Base-by-base conservation (phyloP, 2,797 vertebrate species). In the Sebastes steindachneri region DNA sequence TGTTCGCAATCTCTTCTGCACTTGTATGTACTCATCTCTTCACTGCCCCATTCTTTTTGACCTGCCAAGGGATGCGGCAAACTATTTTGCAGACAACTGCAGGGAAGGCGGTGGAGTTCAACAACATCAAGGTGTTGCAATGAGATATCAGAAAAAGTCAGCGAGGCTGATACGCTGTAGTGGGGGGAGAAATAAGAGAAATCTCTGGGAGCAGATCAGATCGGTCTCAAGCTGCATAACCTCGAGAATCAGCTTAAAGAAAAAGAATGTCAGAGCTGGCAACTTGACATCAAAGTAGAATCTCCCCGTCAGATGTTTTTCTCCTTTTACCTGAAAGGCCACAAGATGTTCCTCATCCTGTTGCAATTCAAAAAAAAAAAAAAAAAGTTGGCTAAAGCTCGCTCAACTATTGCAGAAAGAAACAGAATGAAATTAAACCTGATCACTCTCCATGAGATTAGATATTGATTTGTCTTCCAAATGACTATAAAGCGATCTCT, bases 241-340 rank as follows among this genome's bases (percentile, higher is more conserved):
- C 83, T 72, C 77, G 58, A 84, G 86, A 91, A 90, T 87, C 91
- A 88, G 86, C 87, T 89, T 86, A 88, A 77, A 92, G 88, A 90
- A 83, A 79, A 83, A 67, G 78, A 81, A 73, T 85, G 91, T 93
- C 90, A 93, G 83, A 67, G 65, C 75, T 81, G 89, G 82, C 87
- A 91, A 88, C 76, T 83, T 86, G 71, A 92, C 90, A 92, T 93
- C 90, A 93, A 94, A 91, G 86, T 53, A 12, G 45, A 88, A 79
- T 91, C 84, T 73, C 81, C 78, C 68, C 67, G 37, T 87, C 71
- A 87, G 87, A 91, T 89, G 77, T 86, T 86, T 91, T 86, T 60
- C 74, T 82, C 21, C 19, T 75, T 78, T 85, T 80, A 80, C 81
- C 91, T 85, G 80, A 82, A 87, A 90, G 83, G 75, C 88, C 79